phyloP scores from a whole-genome alignment of 2,113 vertebrate genomes.

The Paratilapia polleni region DNA sequence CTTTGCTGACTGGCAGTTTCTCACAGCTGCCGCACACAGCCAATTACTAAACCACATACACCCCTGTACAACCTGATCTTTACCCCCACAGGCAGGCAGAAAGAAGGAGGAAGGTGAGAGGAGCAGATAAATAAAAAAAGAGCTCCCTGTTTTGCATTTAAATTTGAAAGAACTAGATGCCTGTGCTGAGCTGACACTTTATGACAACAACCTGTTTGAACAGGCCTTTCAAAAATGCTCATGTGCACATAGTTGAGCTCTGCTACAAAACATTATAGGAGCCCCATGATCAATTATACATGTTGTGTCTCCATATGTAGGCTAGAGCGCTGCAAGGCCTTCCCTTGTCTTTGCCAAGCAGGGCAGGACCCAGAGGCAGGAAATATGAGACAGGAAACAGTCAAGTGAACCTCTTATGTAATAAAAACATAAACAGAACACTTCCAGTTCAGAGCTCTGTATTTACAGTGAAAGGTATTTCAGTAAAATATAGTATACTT shows the following conservation, averaged over 20 bases:
- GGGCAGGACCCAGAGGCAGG: slow-evolving; percentile 63
- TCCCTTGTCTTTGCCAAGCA: slow-evolving; percentile 56
- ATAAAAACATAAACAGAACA: slow-evolving; percentile 31
- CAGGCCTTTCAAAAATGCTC: slow-evolving; percentile 6
- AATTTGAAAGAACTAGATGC: slow-evolving; percentile 49
- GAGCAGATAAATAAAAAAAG: neutral
- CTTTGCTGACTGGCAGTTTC: slow-evolving; percentile 21
- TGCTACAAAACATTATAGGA: slow-evolving; percentile 35
- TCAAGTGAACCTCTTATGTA: slow-evolving; percentile 14
- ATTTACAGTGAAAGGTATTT: neutral
- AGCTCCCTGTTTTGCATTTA: slow-evolving; percentile 61
- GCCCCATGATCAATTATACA: slow-evolving; percentile 71
- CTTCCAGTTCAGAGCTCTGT: neutral
- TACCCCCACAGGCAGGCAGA: neutral
- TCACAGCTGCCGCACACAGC: neutral
- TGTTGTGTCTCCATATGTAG: slow-evolving; percentile 62
- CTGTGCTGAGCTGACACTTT: neutral
- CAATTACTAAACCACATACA: neutral
- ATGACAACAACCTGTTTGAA: slow-evolving; percentile 25
- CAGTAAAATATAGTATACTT: neutral
- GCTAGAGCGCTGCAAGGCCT: slow-evolving; percentile 57
- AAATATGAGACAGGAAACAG: slow-evolving; percentile 33
- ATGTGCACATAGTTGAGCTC: slow-evolving; percentile 20
- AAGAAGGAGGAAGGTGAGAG: neutral
- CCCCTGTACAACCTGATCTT: neutral